Percentiles rank a stretch among this genome's conserved stretches.
Conservation (phyloP, 2,113 vertebrate species). For the Indicator maculatus region DNA sequence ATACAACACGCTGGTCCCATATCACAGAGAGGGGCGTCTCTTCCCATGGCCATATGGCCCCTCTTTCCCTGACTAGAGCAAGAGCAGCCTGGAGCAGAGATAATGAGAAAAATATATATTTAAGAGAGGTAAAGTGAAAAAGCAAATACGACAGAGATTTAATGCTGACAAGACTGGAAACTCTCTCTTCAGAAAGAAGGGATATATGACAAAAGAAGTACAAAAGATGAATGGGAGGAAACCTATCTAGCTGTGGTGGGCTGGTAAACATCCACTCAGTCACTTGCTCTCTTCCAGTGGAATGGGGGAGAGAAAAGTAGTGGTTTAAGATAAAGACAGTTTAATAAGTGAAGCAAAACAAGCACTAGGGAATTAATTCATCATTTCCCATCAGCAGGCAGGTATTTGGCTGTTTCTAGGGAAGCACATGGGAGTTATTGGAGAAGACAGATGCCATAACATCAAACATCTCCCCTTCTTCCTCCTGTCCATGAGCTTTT, state of each 20-base stretch:
- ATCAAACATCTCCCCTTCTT: background rate
- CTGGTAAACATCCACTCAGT: background rate
- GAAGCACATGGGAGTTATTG: background rate
- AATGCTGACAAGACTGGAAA: accelerated
- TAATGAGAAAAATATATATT: background rate
- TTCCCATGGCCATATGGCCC: background rate
- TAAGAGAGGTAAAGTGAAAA: background rate
- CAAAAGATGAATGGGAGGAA: background rate
- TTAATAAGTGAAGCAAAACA: background rate
- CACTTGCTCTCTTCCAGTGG: accelerated
- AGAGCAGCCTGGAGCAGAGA: background rate
- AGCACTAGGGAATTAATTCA: background rate
- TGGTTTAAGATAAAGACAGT: background rate
- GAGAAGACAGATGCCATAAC: background rate
- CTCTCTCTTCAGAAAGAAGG: background rate
- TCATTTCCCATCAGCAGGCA: background rate
- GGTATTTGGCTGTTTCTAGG: background rate
- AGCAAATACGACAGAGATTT: background rate
- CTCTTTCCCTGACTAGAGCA: background rate
- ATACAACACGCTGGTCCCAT: accelerated
- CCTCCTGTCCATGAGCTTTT: background rate
- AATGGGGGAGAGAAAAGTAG: background rate
- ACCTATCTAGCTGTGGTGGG: background rate
- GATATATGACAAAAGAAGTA: background rate
- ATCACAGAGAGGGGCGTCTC: background rate